Evolutionary conservation across 2,113 vertebrate genomes (phyloP), one percentile per base, ranked within the genome.

Genomic region (Mola mola): DNA sequence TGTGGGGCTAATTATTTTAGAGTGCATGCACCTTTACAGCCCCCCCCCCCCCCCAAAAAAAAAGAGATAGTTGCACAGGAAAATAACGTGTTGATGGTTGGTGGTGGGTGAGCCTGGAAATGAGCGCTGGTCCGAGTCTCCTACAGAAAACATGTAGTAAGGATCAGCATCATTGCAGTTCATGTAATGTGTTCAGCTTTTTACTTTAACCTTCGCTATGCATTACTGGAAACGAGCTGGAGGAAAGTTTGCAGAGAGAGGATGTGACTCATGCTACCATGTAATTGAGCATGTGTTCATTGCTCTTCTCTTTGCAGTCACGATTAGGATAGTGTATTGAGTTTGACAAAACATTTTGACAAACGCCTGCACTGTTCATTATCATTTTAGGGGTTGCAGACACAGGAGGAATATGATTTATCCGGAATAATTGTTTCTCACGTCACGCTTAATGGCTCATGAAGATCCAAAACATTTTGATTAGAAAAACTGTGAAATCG

Each of bases 1-100:
- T 34, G 48, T 41, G 36, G 55, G 66, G 44, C 16, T 65, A 52
- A 78, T 72, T 74, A 61, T 46, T 70, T 71, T 33, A 33, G 10
- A 26, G 17, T 22, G 10, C 15, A 52, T 42, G 40, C n/a, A 61
- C 29, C 15, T 16, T 43, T 19, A 38, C 31, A 51, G 37, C n/a
- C n/a, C n/a, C n/a, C n/a, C n/a, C n/a, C n/a, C n/a, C n/a, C n/a
- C n/a, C 10, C 17, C 34, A 43, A 19, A 61, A 43, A 31, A 24
- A 25, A 61, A 25, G 16, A 17, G n/a, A 19, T 19, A 5, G 3
- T 29, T 29, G 17, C 37, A 33, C n/a, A 8, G 56, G 7, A 57
- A 68, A 66, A 62, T 44, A 52, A 76, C 66, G 12, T 34, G 25
- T 40, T 40, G 38, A 12, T 29, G 25, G 44, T 24, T 2, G 41